Percentiles rank a stretch among this genome's conserved stretches.
Conservation (phyloP, 2,888 invertebrate species). For the Nasonia oneida region DNA sequence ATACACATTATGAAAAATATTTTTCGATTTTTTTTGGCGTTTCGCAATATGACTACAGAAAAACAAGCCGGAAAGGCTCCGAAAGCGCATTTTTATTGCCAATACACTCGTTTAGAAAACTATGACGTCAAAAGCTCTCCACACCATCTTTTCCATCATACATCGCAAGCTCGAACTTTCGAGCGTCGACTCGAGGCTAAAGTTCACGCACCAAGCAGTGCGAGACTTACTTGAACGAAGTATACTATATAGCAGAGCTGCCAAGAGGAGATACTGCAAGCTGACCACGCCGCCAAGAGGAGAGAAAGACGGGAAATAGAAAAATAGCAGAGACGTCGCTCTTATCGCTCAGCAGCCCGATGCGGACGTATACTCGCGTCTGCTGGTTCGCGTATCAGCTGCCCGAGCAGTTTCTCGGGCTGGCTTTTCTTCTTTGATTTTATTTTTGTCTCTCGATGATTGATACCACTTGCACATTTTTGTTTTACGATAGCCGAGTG, state of each 20-base stretch:
- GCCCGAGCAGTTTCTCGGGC: background rate
- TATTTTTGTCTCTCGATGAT: background rate
- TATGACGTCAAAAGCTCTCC: no score
- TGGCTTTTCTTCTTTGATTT: background rate
- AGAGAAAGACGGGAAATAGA: background rate
- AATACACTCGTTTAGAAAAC: no score
- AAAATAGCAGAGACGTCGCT: background rate
- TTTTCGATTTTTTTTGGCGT: no score
- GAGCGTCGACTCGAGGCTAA: background rate
- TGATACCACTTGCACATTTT: no score
- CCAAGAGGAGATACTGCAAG: background rate
- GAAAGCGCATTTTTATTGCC: no score
- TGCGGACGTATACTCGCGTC: background rate
- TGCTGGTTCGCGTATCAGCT: background rate
- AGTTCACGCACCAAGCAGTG: background rate
- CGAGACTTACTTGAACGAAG: background rate
- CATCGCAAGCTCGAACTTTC: slow-evolving; percentile 10
- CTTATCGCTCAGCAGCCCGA: background rate
- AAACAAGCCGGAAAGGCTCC: no score
- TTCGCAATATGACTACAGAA: no score
- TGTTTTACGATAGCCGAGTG: no score
- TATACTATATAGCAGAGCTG: background rate
- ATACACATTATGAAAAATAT: no score
- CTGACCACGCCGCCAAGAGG: background rate
- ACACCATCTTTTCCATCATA: no score